Evolutionary conservation across 2,888 invertebrate genomes (phyloP).

Genomic region (Colostygia pectinataria): DNA sequence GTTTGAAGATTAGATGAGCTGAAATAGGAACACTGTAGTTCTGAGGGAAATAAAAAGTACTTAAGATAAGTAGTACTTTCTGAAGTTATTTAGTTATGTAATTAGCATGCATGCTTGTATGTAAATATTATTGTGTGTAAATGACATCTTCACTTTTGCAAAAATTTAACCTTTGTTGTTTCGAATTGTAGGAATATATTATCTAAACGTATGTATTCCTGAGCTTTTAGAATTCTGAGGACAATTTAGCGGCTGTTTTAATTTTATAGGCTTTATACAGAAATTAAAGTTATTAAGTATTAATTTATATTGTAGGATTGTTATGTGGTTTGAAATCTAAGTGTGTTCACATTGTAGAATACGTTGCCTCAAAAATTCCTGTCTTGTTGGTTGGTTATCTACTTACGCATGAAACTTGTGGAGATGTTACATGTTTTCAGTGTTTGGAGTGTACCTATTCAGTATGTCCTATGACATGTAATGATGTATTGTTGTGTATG

Average conservation of each 20-base stretch:
- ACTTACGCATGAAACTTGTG: conserved; percentile 4
- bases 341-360: conserved; percentile 7
- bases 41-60: no score
- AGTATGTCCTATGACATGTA: conserved; percentile 1
- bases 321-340: conserved; percentile 11
- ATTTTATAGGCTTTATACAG: conserved; percentile 19
- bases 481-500: background rate
- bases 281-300: background rate
- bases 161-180: background rate
- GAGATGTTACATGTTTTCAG: conserved; percentile 3
- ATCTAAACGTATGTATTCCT: conserved; percentile 1
- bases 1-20: no score
- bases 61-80: no score
- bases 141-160: background rate
- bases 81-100: no score
- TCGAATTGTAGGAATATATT: background rate
- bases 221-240: conserved; percentile 26
- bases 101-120: no score
- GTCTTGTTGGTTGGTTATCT: conserved; percentile 11
- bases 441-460: background rate
- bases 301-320: background rate
- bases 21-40: background rate
- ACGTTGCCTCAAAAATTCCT: background rate
- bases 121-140: no score
- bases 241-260: conserved; percentile 29